Base-by-base conservation (phyloP, 2,888 invertebrate species). In the Elegia similella region DNA sequence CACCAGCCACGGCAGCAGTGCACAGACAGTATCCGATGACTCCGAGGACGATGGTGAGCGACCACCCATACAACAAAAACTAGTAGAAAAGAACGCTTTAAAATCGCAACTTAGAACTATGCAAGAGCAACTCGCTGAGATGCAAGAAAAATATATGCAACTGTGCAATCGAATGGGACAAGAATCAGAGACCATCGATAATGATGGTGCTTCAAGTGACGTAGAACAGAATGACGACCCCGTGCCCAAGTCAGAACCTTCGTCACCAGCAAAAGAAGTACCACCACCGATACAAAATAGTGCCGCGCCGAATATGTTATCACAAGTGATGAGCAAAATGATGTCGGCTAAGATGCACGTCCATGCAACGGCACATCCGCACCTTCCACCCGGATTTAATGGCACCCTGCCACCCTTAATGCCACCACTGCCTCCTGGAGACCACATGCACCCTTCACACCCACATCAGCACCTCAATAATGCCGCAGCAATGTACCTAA, bases 91-190 rank as follows among this genome's bases (percentile, higher is more conserved):
- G 82, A 96, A 96, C 78, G 95, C 95, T 59, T 92, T 98, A 13
- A 96, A 97, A 84, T 95, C 95, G 61, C 97, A 98, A 84, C 88
- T 97, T 71, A 93, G 96, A 72, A 95, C 95, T 60, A 95, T 98
- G 94, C 96, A 97, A 88, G 96, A 97, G 76, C 97, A 98, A 84
- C 88, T 98, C 60, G 97, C 96, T 10, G 96, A 95, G 80, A 97
- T 98, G 95, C 97, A 97, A 89, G 96, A 97, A 77, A 96, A 97
- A 80, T 98, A 98, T 85, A 94, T 95, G 79, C 96, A 97, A 84
- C 88, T 98, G 72, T 96, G 96, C 80, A 96, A 95, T 74, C 93
- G 96, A 68, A 96, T 96, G 93, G 96, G 96, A 70, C 95, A 95
- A 72, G 95, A 94, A 64, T 95, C 95, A 0, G 95, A 95, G 72